A percentile compares a stretch with the other conserved stretches of the same genome.
Evolutionary conservation across 2,797 vertebrate genomes (phyloP).

Genomic region (Danionella dracula): DNA sequence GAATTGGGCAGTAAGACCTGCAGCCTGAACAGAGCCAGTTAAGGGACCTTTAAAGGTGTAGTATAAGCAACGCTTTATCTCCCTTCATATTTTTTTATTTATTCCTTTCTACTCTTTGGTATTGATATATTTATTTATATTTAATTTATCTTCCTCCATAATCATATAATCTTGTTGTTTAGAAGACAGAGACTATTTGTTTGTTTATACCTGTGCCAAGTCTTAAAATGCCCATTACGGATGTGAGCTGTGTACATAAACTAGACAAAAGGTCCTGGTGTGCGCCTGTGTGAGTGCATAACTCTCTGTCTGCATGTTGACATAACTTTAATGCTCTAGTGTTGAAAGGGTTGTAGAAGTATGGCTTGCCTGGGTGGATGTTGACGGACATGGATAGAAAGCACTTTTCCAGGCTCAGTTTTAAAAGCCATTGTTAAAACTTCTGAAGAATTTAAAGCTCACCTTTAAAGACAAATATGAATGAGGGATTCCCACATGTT

Average conservation of each 20-base stretch:
- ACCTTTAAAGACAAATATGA: conserved; percentile 8
- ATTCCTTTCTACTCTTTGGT: background rate
- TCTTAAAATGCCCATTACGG: background rate
- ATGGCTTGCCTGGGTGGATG: background rate
- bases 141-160: too few relatives aligned
- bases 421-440: conserved; percentile 9
- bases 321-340: conserved; percentile 1
- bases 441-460: conserved; percentile 7
- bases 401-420: background rate
- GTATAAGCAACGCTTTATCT: background rate
- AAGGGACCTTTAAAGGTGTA: too few relatives aligned
- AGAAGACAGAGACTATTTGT: conserved; percentile 1
- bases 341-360: conserved; percentile 13
- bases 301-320: conserved; percentile 1
- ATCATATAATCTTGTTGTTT: conserved; percentile 15
- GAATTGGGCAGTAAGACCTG: too few relatives aligned
- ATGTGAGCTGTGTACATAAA: conserved; percentile 21
- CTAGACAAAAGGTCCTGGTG: conserved; percentile 1
- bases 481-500: background rate
- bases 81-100: background rate
- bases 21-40: too few relatives aligned
- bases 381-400: too few relatives aligned
- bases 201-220: conserved; percentile 2
- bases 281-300: background rate
- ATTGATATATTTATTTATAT: too few relatives aligned